A percentile compares a stretch with the other conserved stretches of the same genome.
These are phyloP conservation scores for Drosophila kikkawai DNA, from an alignment of 1,140 invertebrate species.

Conservation along the genomic window DNA sequence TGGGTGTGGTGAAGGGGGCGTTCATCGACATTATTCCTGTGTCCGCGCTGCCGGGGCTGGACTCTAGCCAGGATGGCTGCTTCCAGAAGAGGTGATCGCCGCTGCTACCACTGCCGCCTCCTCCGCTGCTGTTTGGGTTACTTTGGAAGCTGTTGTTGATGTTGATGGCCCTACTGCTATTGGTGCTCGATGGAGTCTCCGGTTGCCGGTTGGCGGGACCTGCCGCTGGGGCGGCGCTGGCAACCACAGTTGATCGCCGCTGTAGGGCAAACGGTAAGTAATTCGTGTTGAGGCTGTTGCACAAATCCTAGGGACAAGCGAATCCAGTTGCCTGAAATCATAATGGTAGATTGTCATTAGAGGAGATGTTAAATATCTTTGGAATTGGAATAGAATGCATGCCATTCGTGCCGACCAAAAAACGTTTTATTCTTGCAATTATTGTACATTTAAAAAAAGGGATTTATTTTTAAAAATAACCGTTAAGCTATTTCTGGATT, in stretches of 20 bases:
- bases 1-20: conserved; percentile 30
- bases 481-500: background rate
- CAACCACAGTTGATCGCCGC: conserved; percentile 80
- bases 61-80: conserved; percentile 39
- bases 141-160: conserved; percentile 17
- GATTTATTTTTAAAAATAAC: background rate
- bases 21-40: conserved; percentile 38
- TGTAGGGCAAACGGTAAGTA: conserved; percentile 71
- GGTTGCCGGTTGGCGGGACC: conserved; percentile 55
- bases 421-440: background rate
- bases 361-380: background rate
- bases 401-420: background rate
- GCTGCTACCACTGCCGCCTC: conserved; percentile 15
- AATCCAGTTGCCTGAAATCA: conserved; percentile 15
- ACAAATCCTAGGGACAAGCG: conserved; percentile 35
- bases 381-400: background rate
- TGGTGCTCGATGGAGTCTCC: conserved; percentile 28
- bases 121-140: conserved; percentile 29
- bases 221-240: conserved; percentile 55
- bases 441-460: background rate
- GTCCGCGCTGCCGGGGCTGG: conserved; percentile 4
- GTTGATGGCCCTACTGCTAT: conserved; percentile 29
- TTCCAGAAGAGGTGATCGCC: conserved; percentile 19
- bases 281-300: conserved; percentile 83
- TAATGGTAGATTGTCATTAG: background rate